Base-by-base conservation (phyloP, 35 echinoderm and acorn worm genomes). In the Heliocidaris erythrogramma region DNA sequence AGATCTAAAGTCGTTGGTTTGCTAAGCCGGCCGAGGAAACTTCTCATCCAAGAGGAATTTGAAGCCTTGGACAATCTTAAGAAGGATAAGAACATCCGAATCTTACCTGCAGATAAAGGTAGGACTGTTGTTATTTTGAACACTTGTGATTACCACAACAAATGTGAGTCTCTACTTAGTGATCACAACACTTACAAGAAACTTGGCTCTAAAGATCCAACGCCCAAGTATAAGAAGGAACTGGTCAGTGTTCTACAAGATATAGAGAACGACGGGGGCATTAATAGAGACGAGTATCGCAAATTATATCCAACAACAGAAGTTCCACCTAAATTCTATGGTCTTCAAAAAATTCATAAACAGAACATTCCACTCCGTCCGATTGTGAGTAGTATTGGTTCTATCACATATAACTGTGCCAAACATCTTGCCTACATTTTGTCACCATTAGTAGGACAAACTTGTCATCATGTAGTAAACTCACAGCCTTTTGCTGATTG, bases 401-500 rank as follows among this genome's bases (percentile, higher is more conserved):
- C 92, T 13, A 93, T 65, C 14, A 93, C 92, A n/a, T 93, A 93
- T 61, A 93, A 93, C 56, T 93, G 92, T 93, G 92, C 92, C 5
- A 93, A 93, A 93, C 92, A 53, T 6, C 31, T 93, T 6, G 48
- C 92, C 53, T 13, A 93, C 29, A 93, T 93, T 31, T 27, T 93
- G 5, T 93, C 92, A 32, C 92, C 49, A 8, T 27, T 93, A 4
- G 5, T 93, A 7, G 50, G 49, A 50, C 6, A 93, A n/a, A n/a
- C 92, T 12, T 29, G 31, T 31, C 92, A 93, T 60, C 49, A 93
- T 60, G 29, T 93, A 12, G 7, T 48, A 18, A 93, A 93, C 52
- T 93, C 5, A 53, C 92, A 93, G 53, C 31, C 48, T 53, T 93
- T 93, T 59, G 47, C 31, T 35, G 92, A 93, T n/a, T n/a, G n/a